Conservation (phyloP, 2,113 vertebrate genomes). For the Psammodynastes pulverulentus region DNA sequence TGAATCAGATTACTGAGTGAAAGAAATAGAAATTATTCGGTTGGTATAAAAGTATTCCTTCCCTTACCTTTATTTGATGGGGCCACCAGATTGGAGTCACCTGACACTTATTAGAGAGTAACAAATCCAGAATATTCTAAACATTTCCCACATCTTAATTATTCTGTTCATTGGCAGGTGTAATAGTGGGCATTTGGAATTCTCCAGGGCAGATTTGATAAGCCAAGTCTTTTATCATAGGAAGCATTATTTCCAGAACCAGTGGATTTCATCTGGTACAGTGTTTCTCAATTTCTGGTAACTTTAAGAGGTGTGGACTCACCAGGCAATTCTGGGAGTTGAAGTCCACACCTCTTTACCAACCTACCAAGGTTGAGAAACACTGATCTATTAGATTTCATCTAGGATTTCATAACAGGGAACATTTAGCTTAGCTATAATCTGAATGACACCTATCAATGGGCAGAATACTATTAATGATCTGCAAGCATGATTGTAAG, state of each 20-base stretch:
- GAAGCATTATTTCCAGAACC: not conserved
- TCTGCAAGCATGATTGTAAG: not conserved
- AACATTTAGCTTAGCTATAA: not conserved
- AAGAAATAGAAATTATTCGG: not conserved
- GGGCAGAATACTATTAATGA: not conserved
- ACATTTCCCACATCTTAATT: not conserved
- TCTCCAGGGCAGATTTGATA: not conserved
- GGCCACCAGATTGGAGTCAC: not conserved
- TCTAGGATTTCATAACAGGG: not conserved
- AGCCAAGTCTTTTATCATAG: not conserved
- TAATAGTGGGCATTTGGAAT: not conserved
- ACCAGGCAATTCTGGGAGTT: not conserved
- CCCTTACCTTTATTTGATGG: not conserved
- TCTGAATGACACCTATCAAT: not conserved
- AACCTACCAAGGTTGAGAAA: not conserved
- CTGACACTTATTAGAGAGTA: not conserved
- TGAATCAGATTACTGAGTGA: not conserved
- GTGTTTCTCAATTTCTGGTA: not conserved
- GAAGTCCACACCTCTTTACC: not conserved
- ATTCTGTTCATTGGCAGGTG: not conserved
- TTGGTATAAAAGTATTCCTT: not conserved
- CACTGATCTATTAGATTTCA: not conserved
- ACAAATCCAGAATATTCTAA: not conserved
- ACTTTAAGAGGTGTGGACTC: not conserved
- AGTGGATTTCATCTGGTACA: not conserved